Evolutionary conservation across 37 sponge, comb jelly and placozoan species (phyloP), one percentile per base, ranked within the genome.

Genomic region (Hormiphora californensis): DNA sequence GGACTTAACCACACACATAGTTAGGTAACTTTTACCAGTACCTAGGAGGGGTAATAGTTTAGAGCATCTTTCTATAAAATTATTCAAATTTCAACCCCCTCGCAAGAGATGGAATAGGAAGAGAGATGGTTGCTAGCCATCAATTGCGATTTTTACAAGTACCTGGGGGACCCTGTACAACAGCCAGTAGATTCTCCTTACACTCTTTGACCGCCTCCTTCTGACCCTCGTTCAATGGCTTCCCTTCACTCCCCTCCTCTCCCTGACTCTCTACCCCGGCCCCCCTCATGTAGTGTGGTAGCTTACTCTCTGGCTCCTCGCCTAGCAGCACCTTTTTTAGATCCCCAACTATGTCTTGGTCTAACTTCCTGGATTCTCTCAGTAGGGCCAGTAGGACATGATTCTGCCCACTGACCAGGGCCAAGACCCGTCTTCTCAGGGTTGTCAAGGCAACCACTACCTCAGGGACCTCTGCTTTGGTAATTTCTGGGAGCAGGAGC

Each of bases 141-240:
- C 51, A 46, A n/a, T 46, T 17, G 12, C 8, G 12, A 46, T 12
- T 46, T 46, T 46, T 46, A 46, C 51, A 46, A 15, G 51, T 12
- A 46, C 81, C 81, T 41, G 81, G 81, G 0, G 81, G 81, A 0
- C 81, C 81, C 25, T 73, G 81, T 0, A 73, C 46, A 17, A 73
- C 38, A 41, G 81, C 35, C 38, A 73, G 21, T 36, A 43, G 40
- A 46, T 73, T 43, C 35, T 12, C 38, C 81, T 43, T 43, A 73
- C 81, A 73, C 81, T 46, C 40, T 7, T 40, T 36, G 4, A 73
- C 35, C 1, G 81, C 81, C 4, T 41, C 27, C 2, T 21, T 33
- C 81, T 73, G 81, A 1, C 46, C 81, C 43, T 4, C 25, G 46
- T 73, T 73, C 81, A 73, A 28, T 1, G 8, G 3, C 46, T 33